Percentiles rank a stretch among this genome's conserved stretches.
Conservation (phyloP, 2,113 vertebrate species). For the Callopanchax toddi region DNA sequence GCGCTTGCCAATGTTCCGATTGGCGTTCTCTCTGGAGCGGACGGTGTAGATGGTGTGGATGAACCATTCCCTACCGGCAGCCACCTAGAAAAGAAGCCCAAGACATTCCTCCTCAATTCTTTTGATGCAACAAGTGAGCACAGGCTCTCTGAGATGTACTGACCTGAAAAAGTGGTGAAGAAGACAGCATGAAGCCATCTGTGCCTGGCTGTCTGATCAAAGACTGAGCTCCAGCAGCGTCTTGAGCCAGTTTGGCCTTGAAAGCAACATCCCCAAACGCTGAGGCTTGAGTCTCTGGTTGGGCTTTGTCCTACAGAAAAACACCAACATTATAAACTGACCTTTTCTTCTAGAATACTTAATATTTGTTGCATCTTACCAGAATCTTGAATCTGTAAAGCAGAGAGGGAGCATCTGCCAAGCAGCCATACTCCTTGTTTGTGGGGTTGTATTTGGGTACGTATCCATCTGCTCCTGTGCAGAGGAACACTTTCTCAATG, state of each 20-base stretch:
- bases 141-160: not conserved
- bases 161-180: slow-evolving; percentile 81
- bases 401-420: slow-evolving; percentile 81
- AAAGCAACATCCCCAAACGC: slow-evolving; percentile 77
- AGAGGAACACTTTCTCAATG: slow-evolving; percentile 85
- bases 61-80: slow-evolving; percentile 79
- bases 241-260: slow-evolving; percentile 72
- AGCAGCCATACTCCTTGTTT: slow-evolving; percentile 77
- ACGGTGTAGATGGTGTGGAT: slow-evolving; percentile 78
- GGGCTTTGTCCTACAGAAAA: slow-evolving; percentile 79
- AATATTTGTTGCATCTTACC: slow-evolving; percentile 47
- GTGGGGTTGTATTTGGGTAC: slow-evolving; percentile 83
- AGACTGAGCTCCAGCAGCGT: slow-evolving; percentile 68
- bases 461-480: slow-evolving; percentile 80
- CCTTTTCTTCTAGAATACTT: not conserved
- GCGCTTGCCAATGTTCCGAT: slow-evolving; percentile 75
- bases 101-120: not conserved
- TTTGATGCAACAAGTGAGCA: not conserved
- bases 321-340: slow-evolving; percentile 6
- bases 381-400: slow-evolving; percentile 83
- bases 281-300: slow-evolving; percentile 79
- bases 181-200: slow-evolving; percentile 76
- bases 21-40: slow-evolving; percentile 70
- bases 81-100: slow-evolving; percentile 62
- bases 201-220: slow-evolving; percentile 75